Percentiles rank a stretch among this genome's conserved stretches.
Evolutionary conservation across 2,797 vertebrate species (phyloP).

Genomic region (Urosaurus nigricauda): DNA sequence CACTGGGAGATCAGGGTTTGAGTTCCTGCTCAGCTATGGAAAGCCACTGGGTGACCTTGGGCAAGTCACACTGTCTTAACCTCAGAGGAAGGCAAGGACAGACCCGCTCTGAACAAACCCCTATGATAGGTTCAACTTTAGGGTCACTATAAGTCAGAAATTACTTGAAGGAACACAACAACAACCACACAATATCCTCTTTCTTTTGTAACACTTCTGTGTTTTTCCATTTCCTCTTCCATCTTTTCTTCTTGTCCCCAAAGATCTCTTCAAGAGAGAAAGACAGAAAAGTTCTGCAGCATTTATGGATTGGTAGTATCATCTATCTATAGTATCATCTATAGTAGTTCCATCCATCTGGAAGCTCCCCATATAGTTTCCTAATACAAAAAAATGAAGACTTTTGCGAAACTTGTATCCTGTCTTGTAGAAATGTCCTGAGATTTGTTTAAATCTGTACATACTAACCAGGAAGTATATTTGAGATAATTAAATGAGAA

Average conservation of each 20-base stretch:
- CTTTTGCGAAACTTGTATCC: not conserved
- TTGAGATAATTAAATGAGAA: not conserved
- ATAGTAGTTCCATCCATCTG: too few species aligned
- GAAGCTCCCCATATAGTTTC: not conserved
- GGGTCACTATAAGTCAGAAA: too few species aligned
- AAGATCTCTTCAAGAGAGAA: not conserved
- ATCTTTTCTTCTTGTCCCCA: not conserved
- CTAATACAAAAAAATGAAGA: not conserved
- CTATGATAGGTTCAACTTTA: too few species aligned
- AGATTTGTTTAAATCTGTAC: not conserved
- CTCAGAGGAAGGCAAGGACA: too few species aligned
- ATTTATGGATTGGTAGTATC: not conserved
- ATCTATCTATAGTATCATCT: too few species aligned
- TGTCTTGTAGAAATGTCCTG: not conserved
- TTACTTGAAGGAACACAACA: too few species aligned
- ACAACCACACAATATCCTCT: not conserved
- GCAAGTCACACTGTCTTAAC: too few species aligned
- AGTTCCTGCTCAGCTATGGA: too few species aligned
- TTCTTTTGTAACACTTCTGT: not conserved
- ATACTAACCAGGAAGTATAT: constrained; percentile 12
- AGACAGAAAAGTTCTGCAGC: not conserved
- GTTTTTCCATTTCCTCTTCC: not conserved
- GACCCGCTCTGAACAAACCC: too few species aligned
- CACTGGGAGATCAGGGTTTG: too few species aligned
- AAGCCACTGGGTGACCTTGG: too few species aligned